A percentile compares a stretch with the other conserved stretches of the same genome.
Conservation (phyloP, 2,113 vertebrate genomes). For the Nematolebias whitei region DNA sequence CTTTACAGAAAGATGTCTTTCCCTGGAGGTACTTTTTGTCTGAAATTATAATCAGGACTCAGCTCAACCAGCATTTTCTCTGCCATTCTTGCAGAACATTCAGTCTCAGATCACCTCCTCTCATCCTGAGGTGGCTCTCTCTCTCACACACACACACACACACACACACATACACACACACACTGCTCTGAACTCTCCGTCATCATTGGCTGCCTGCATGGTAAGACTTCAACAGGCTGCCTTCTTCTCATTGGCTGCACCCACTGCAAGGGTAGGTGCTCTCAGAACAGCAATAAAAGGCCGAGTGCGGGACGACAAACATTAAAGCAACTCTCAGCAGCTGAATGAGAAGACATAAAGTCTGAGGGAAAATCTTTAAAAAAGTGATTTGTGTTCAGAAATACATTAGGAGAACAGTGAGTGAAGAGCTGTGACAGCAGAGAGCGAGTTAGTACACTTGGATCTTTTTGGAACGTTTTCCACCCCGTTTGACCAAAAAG, state of each 20-base stretch:
- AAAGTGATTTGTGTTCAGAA: not conserved
- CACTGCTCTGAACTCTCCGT: conserved; percentile 59
- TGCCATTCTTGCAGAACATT: conserved; percentile 27
- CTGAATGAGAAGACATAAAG: not conserved
- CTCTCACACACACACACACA: not conserved
- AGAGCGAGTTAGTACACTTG: not conserved
- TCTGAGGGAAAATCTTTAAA: not conserved
- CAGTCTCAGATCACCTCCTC: conserved; percentile 32
- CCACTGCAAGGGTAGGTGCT: conserved; percentile 24
- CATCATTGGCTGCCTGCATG: conserved; percentile 60
- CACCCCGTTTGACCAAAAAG: not conserved
- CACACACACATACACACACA: not conserved
- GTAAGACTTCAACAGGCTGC: conserved; percentile 46
- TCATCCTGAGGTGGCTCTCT: not conserved
- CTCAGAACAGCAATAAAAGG: conserved; percentile 71
- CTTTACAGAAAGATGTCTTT: not conserved
- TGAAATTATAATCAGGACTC: conserved; percentile 25
- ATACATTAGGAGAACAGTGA: too few species aligned
- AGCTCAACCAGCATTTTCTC: conserved; percentile 19
- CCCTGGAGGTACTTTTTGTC: not conserved
- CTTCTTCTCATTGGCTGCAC: conserved; percentile 61
- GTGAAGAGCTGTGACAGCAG: not conserved
- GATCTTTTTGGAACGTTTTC: conserved; percentile 3
- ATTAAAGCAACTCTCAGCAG: conserved; percentile 5
- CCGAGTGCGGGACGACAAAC: conserved; percentile 20